These are phyloP conservation scores for Pachyuromys duprasi DNA, from an alignment of 2,797 vertebrate genomes.

Conservation along the genomic window DNA sequence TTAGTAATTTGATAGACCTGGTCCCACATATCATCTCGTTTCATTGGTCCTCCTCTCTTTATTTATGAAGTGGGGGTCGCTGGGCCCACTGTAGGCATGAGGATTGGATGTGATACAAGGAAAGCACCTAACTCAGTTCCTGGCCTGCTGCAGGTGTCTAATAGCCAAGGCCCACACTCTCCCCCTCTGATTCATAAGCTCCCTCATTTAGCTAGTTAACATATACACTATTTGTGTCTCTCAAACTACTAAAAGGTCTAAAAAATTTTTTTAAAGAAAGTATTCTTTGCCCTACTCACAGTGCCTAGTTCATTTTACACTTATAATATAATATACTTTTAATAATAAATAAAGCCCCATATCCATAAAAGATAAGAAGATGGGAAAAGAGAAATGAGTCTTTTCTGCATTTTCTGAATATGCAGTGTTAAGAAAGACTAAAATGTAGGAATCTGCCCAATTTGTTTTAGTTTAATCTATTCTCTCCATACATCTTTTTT, in stretches of 20 bases:
- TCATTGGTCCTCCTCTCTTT: background rate
- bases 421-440: constrained; percentile 12
- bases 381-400: background rate
- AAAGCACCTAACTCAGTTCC: constrained; percentile 28
- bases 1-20: constrained; percentile 19
- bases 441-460: background rate
- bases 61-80: constrained; percentile 15
- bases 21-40: background rate
- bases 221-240: constrained; percentile 14
- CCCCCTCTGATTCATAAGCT: background rate
- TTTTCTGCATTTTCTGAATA: constrained; percentile 11
- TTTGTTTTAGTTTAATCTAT: constrained; percentile 56
- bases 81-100: background rate
- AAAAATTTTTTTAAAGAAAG: constrained; percentile 36
- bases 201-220: constrained; percentile 29
- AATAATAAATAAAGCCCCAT: constrained; percentile 66
- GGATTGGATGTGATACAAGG: background rate
- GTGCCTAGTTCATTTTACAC: constrained; percentile 51
- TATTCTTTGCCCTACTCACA: constrained; percentile 11
- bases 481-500: background rate
- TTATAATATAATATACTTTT: constrained; percentile 60
- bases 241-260: constrained; percentile 48
- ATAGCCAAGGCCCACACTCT: background rate
- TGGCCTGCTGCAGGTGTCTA: background rate
- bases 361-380: constrained; percentile 48